Evolutionary conservation across 2,888 invertebrate species (phyloP).

Genomic region (Diaperis boleti): DNA sequence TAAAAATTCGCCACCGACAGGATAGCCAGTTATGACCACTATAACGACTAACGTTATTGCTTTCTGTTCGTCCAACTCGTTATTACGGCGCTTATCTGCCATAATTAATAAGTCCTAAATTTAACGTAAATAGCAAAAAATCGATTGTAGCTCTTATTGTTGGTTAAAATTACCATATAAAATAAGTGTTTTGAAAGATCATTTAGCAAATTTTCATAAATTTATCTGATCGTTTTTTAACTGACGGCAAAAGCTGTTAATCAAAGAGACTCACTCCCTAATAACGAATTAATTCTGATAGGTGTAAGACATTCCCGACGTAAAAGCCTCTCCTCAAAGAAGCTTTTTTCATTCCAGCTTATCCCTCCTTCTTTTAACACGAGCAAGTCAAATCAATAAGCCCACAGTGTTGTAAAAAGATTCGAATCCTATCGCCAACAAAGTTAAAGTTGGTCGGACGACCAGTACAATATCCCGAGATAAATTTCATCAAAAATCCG

Average conservation of each 20-base stretch:
- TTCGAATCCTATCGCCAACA: constrained; percentile 25
- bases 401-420: constrained; percentile 24
- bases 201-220: too few relatives aligned
- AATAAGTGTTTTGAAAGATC: too few relatives aligned
- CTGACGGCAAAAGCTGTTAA: constrained; percentile 2
- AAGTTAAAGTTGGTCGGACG: constrained; percentile 32
- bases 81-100: too few relatives aligned
- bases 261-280: not conserved
- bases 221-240: too few relatives aligned
- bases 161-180: too few relatives aligned
- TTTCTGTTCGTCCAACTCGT: too few relatives aligned
- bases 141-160: too few relatives aligned
- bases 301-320: not conserved
- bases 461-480: constrained; percentile 28
- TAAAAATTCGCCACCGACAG: too few relatives aligned
- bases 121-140: too few relatives aligned
- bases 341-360: constrained; percentile 3
- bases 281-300: constrained; percentile 13
- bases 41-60: too few relatives aligned
- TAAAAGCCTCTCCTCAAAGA: not conserved
- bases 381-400: constrained; percentile 29
- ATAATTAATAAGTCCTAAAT: too few relatives aligned
- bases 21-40: too few relatives aligned
- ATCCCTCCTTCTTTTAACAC: constrained; percentile 10
- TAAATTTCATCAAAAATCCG: constrained; percentile 41